Base-by-base conservation (phyloP, 2,888 invertebrate species). In the Nyleta sp. region DNA sequence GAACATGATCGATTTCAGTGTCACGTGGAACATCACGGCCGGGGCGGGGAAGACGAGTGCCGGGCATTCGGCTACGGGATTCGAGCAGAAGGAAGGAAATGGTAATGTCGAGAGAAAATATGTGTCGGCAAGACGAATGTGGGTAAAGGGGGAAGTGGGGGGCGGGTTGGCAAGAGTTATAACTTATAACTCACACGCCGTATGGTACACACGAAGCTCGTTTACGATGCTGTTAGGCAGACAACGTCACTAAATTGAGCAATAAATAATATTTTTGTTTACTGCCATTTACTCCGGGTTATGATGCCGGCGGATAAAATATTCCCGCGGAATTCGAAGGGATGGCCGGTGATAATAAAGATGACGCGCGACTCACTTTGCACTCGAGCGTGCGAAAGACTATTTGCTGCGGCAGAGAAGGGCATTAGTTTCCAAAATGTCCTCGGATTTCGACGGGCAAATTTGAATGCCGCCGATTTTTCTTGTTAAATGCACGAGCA, bases 241-340 rank as follows among this genome's bases (percentile, higher is more conserved):
- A 80, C 76, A 76, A 67, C 76, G 75, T 76, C 64, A 68, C 72
- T 65, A 76, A 80, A 80, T 80, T 76, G 72, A 75, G 75, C 72
- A 68, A 80, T 80, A 80, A 80, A 80, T 80, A 72, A 80, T 80
- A 80, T 80, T 80, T 80, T 80, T 80, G 76, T 76, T 80, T 80
- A 80, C 72, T 59, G 59, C 72, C 48, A 59, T 76, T 80, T 76
- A 62, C 64, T 40, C 10, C 28, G 65, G 50, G 52, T 48, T 59
- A 64, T 28, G 75, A 48, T 60, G 35, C 48, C 24, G 24, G 20
- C 15, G 28, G 52, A 44, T 60, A 44, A 64, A 76, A 80, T 72
- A 72, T 74, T 72, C 35, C 44, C 28, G 28, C 17, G 20, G 50
- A 70, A 70, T 65, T 60, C 42, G 48, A 53, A 73, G 52, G 13